Evolutionary conservation across 2,113 vertebrate genomes (phyloP), one percentile per base, ranked within the genome.

Genomic region (Stegastes partitus): DNA sequence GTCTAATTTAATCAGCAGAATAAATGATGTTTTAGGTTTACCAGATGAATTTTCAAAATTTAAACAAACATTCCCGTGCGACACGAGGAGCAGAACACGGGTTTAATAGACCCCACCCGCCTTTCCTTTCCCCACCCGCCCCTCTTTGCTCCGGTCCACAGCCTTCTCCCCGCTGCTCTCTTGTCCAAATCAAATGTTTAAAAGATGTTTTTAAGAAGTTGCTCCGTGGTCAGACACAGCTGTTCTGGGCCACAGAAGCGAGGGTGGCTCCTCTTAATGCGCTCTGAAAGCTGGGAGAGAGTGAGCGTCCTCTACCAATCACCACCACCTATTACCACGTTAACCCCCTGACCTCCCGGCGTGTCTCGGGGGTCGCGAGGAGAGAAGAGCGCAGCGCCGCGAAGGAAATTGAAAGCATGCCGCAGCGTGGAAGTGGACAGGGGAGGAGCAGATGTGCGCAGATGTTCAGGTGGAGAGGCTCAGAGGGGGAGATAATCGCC

Each of bases 261-360:
- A 58, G 62, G 55, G 79, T 77, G 73, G 74, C 83, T 21, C 77
- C 73, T 34, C 31, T 34, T 90, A 92, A 92, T 91, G 37, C 63
- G 18, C 82, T 82, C 80, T 84, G 90, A 79, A 70, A 87, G 89
- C 88, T 37, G n/a, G 76, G 75, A 86, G 87, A 87, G 85, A 83
- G 83, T 65, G 88, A 87, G 85, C 76, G 87, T 89, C 91, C 88
- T 90, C 87, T 57, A 92, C 92, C 91, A 94, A 93, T 94, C 94
- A 93, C 89, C 84, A 77, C 82, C 89, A 85, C 91, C 90, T 92
- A 94, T 94, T 94, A 94, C 88, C 91, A 85, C 19, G 88, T 94
- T 94, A 94, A 94, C 93, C 93, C 90, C 83, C 82, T 91, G 91
- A 89, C 89, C 94, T 44, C 85, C 68, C 74, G 15, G 56, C 3